A percentile compares a stretch with the other conserved stretches of the same genome.
Conservation (phyloP, 2,113 vertebrate species). For the Ammospiza caudacuta region DNA sequence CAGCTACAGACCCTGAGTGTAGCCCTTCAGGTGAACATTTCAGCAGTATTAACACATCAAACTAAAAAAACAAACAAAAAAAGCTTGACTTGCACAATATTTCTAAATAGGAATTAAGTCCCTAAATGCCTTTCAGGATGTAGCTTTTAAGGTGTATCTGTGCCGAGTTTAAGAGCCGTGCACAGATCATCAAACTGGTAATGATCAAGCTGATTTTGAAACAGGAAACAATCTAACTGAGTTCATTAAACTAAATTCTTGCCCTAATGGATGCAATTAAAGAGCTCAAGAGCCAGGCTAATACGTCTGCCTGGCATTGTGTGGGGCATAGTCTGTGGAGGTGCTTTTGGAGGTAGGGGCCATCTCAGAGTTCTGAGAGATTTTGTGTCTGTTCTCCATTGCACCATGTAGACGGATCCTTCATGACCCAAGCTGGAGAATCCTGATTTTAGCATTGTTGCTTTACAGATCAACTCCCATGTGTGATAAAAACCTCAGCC, state of each 20-base stretch:
- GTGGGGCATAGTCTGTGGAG: neutral
- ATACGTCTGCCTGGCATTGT: neutral
- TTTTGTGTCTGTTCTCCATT: neutral
- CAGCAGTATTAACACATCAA: neutral
- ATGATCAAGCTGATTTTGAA: constrained; percentile 4
- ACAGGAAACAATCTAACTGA: neutral
- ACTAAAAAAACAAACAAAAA: neutral
- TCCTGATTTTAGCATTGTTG: neutral
- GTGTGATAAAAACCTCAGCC: neutral
- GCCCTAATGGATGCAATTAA: neutral
- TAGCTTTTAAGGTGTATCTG: neutral
- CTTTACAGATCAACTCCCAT: neutral
- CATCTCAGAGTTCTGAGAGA: neutral
- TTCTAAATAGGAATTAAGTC: neutral
- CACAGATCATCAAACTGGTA: neutral
- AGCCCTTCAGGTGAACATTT: neutral
- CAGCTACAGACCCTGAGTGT: neutral
- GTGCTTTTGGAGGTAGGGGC: neutral
- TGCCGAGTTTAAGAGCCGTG: neutral
- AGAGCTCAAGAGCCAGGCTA: neutral
- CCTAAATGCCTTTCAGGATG: neutral
- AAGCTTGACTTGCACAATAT: neutral
- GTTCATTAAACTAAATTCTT: neutral
- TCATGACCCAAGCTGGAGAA: neutral
- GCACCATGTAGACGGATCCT: neutral